Percentiles rank a stretch among this genome's conserved stretches.
Evolutionary conservation across 2,797 vertebrate genomes (phyloP).

Genomic region (Podargus strigoides): DNA sequence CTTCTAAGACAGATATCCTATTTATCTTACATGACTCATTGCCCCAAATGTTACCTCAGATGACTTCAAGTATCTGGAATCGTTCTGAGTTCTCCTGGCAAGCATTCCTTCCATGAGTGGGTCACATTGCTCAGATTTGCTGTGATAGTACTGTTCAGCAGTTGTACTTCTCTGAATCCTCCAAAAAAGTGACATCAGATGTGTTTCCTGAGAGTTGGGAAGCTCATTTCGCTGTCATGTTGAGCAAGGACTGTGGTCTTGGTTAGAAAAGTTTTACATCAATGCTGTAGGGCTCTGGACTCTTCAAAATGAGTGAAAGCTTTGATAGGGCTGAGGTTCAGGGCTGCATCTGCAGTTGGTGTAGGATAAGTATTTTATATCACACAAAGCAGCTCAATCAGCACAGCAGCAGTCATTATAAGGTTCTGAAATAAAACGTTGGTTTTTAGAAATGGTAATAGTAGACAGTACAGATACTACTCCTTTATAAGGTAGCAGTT

Average conservation of each 20-base stretch:
- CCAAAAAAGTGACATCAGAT: not conserved
- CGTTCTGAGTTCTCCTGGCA: not conserved
- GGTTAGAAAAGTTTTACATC: not conserved
- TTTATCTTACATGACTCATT: not conserved
- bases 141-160: not conserved
- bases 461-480: not conserved
- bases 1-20: not conserved
- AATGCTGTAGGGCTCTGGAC: not conserved
- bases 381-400: not conserved
- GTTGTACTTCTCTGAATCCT: not conserved
- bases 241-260: not conserved
- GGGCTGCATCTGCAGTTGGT: not conserved
- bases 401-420: not conserved
- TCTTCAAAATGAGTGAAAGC: not conserved
- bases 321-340: not conserved
- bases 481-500: not conserved
- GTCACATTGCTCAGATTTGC: not conserved
- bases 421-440: not conserved
- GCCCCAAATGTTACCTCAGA: not conserved
- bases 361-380: not conserved
- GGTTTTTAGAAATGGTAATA: not conserved
- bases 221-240: not conserved
- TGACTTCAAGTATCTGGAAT: slow-evolving; percentile 29
- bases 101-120: not conserved
- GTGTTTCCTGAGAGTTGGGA: not conserved